Percentiles rank a stretch among this genome's conserved stretches.
Evolutionary conservation across 2,888 invertebrate species (phyloP).

Genomic region (Halocaridina rubra): DNA sequence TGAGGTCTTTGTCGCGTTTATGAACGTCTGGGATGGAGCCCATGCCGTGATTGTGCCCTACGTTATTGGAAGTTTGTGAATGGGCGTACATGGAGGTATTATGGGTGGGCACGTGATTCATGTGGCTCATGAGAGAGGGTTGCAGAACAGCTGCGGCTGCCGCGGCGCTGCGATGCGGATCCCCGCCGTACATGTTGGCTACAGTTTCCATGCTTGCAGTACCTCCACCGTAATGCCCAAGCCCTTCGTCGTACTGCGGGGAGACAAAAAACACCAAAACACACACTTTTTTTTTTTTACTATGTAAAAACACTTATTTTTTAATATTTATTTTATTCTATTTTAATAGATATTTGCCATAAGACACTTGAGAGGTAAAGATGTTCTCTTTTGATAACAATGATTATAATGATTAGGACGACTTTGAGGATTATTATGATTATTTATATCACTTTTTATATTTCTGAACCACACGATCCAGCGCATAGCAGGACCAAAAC

Average conservation of each 20-base stretch:
- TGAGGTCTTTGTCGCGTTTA: constrained; percentile 98
- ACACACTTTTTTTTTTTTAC: constrained; percentile 51
- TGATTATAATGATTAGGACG: too few relatives aligned
- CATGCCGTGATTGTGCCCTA: constrained; percentile 61
- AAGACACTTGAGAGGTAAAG: too few relatives aligned
- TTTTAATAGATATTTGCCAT: too few relatives aligned
- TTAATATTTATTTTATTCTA: too few relatives aligned
- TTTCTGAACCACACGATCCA: constrained; percentile 22
- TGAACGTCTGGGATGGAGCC: constrained; percentile 83
- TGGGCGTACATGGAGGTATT: constrained; percentile 61
- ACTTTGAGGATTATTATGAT: too few relatives aligned
- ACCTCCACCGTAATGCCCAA: constrained; percentile 60
- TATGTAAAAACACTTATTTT: too few relatives aligned
- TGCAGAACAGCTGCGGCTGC: constrained; percentile 57
- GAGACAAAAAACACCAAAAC: constrained; percentile 36
- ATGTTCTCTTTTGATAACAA: too few relatives aligned
- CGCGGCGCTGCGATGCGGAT: constrained; percentile 54
- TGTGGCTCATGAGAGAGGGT: constrained; percentile 60
- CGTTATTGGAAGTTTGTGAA: constrained; percentile 63
- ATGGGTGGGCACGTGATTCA: constrained; percentile 63
- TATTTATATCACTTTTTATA: constrained; percentile 27
- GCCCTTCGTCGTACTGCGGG: constrained; percentile 63
- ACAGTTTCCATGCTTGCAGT: constrained; percentile 60
- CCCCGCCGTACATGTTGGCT: constrained; percentile 63
- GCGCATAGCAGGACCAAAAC: too few relatives aligned